Conservation (phyloP, 2,888 invertebrate genomes). For the Orthosia gracilis region DNA sequence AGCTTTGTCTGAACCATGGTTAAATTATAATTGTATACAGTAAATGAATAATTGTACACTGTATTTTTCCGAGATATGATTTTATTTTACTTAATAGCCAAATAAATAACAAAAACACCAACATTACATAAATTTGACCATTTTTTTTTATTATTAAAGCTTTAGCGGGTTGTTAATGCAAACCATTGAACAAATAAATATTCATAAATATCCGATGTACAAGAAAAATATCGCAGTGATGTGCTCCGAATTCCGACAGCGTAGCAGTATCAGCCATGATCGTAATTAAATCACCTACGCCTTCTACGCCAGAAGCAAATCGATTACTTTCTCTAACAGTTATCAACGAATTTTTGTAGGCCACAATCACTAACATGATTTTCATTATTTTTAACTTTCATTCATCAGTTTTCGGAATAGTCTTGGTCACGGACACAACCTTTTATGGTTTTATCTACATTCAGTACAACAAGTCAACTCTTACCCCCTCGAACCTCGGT, state of each 20-base stretch:
- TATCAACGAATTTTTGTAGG: neutral
- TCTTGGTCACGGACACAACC: neutral
- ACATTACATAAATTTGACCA: neutral
- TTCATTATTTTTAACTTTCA: neutral
- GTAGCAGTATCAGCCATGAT: neutral
- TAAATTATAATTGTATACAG: neutral
- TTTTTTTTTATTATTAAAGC: no score
- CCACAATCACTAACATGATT: neutral
- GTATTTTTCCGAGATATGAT: no score
- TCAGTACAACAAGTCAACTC: neutral
- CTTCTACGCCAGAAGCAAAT: conserved; percentile 1
- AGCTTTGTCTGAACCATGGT: neutral
- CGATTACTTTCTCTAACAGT: neutral
- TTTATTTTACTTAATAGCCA: no score
- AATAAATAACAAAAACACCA: neutral
- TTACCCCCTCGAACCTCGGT: no score
- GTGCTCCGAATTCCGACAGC: neutral
- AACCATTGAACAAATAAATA: no score
- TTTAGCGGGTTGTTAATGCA: no score
- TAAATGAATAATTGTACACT: no score
- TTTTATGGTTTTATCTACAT: no score
- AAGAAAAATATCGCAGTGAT: neutral
- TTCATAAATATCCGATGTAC: no score
- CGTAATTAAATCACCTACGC: neutral
- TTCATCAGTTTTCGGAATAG: neutral